Base-by-base conservation (phyloP, 2,888 invertebrate genomes). In the Pachydiplax longipennis region DNA sequence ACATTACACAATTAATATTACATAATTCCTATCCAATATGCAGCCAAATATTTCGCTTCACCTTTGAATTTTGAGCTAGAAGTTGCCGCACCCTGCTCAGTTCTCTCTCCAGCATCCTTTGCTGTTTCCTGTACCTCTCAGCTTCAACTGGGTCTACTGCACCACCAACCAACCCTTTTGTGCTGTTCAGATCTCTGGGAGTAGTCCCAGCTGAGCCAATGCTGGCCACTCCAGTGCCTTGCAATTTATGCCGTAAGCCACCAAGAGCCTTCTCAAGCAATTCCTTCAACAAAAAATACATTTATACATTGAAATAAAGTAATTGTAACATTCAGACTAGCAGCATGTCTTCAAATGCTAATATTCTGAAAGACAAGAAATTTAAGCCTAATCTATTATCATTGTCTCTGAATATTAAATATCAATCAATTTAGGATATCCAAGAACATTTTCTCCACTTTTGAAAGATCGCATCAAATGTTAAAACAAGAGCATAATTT, bases 31-130 rank as follows among this genome's bases (percentile, higher is more conserved):
- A 3, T 0, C 1, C 10, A 6, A 40, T 40, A 53, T 53, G 53
- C 53, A 53, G 53, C 53, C 18, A 53, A 53, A 53, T 53, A 44
- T 53, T 18, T 31, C 6, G 80, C 94, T 94, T 95, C 96, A 97
- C 97, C 96, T 98, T 98, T 93, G 98, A 98, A 95, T 98, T 98
- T 94, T 98, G 97, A 92, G 98, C 98, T 93, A 98, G 94, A 94
- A 98, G 96, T 92, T 97, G 96, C 94, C 98, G 97, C 91, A 98
- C 98, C 91, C 97, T 95, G 92, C 97, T 97, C 92, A 98, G 94
- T 94, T 98, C 98, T 91, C 96, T 95, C 94, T 97, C 97, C 91
- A 97, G 94, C 90, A 96, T 95, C 83, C 95, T 95, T 93, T 97
- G 97, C 93, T 97, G 97, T 92, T 96, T 96, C 92, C 95, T 95